Conservation (phyloP, 2,113 vertebrate species). For the Stictonetta naevosa region DNA sequence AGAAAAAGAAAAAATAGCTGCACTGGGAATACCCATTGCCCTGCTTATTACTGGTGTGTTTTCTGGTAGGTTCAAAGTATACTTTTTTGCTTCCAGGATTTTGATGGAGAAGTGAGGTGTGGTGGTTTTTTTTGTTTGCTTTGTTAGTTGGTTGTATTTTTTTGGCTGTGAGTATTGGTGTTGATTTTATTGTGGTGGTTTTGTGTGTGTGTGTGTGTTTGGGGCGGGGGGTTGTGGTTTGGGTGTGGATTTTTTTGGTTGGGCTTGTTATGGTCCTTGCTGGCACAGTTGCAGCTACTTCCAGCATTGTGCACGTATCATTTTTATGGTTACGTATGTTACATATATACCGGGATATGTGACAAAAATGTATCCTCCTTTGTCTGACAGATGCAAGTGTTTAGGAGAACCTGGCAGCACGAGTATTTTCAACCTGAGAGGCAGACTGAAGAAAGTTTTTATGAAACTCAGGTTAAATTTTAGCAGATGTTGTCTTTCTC, state of each 20-base stretch:
- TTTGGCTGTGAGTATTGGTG: background rate
- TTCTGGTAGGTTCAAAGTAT: background rate
- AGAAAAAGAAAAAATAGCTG: background rate
- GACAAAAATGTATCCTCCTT: background rate
- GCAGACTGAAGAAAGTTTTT: background rate
- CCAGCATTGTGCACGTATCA: background rate
- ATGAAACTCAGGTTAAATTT: background rate
- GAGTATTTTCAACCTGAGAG: background rate
- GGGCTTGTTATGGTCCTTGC: background rate
- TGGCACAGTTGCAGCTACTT: background rate
- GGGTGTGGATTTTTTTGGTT: background rate
- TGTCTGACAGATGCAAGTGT: background rate
- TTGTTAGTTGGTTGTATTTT: background rate
- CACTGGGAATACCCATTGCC: background rate
- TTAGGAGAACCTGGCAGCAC: background rate
- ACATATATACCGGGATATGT: accelerated
- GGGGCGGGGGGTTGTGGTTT: too few species aligned
- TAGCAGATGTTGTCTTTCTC: background rate
- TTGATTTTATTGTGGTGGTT: too few species aligned
- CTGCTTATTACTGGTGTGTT: background rate
- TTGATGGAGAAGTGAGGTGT: background rate
- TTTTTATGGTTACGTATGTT: too few species aligned
- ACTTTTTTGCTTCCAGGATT: background rate
- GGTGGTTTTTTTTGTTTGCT: background rate
- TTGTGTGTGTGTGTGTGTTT: too few species aligned